Base-by-base conservation (phyloP, 2,888 invertebrate genomes). In the Girardia tigrina region DNA sequence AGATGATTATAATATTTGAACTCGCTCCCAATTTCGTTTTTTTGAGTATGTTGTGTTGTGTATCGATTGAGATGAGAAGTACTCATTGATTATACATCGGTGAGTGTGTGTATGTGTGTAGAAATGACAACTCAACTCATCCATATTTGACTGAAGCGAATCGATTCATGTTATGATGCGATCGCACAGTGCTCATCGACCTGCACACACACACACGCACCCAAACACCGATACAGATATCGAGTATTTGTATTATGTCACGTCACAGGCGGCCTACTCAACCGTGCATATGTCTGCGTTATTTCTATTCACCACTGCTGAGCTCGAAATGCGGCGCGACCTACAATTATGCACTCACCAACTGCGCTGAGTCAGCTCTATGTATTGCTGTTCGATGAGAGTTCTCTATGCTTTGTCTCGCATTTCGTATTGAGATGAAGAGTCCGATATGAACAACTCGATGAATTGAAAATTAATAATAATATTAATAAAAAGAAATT, bases 191-290 rank as follows among this genome's bases (percentile, higher is more conserved):
- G 23, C 56, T 20, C 23, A 4, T 56, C 56, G 23, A 56, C 23
- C 23, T 56, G 56, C 56, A 56, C 56, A 56, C 56, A 56, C 4
- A 12, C 4, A 56, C n/a, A n/a, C n/a, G 23, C n/a, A 8, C 56
- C n/a, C 56, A 56, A 56, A 36, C 8, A 8, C 36, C 8, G 36
- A 36, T 36, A 36, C 36, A 36, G 16, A 12, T 23, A 56, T 56
- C 56, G 56, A 56, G 56, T 56, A 56, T 56, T 56, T 56, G n/a
- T 56, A 56, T 56, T 56, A 56, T 56, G 56, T 56, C 56, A 56
- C 56, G 56, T 56, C 56, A 56, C 56, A 56, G 56, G 56, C 56
- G 56, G 56, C 56, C 56, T 56, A 56, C 56, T 56, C 56, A 56
- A 56, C 56, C 56, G 56, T 56, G 56, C 56, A 56, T 56, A 56